A percentile compares a stretch with the other conserved stretches of the same genome.
Evolutionary conservation across 2,888 invertebrate species (phyloP).

Genomic region (Gisinianus flammeolus): DNA sequence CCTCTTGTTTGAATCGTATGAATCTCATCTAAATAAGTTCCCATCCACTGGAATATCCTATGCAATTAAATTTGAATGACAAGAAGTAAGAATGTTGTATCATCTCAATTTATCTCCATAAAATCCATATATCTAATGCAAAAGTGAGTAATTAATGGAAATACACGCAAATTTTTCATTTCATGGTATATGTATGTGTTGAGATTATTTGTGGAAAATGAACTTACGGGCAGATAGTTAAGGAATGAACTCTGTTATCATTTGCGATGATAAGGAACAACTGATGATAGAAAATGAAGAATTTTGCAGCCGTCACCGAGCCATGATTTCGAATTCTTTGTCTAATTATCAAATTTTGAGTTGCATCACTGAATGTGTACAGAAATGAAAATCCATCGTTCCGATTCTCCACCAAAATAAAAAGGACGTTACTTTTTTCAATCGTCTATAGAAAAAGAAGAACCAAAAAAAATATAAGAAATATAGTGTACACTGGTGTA

Average conservation of each 20-base stretch:
- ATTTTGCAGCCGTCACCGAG: constrained; percentile 45
- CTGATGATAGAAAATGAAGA: constrained; percentile 46
- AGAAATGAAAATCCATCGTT: constrained; percentile 46
- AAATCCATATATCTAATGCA: background rate
- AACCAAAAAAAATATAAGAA: background rate
- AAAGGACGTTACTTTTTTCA: constrained; percentile 47
- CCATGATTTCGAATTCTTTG: constrained; percentile 54
- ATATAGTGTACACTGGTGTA: background rate
- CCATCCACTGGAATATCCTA: constrained; percentile 55
- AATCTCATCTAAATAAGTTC: constrained; percentile 57
- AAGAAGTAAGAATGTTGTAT: background rate
- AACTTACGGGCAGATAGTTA: constrained; percentile 53
- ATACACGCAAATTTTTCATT: background rate
- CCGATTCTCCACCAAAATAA: constrained; percentile 42
- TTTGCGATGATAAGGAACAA: constrained; percentile 49
- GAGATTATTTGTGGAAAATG: too few relatives aligned
- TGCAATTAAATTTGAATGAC: background rate
- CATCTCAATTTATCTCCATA: background rate
- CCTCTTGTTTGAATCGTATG: constrained; percentile 56
- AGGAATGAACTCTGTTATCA: constrained; percentile 50
- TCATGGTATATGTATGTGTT: too few relatives aligned
- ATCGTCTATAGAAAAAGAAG: constrained; percentile 37
- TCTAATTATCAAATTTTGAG: constrained; percentile 37
- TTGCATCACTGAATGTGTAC: constrained; percentile 38
- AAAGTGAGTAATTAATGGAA: background rate